Evolutionary conservation across 1,140 invertebrate genomes (phyloP), one percentile per base, ranked within the genome.

Genomic region (Musca vetustissima): DNA sequence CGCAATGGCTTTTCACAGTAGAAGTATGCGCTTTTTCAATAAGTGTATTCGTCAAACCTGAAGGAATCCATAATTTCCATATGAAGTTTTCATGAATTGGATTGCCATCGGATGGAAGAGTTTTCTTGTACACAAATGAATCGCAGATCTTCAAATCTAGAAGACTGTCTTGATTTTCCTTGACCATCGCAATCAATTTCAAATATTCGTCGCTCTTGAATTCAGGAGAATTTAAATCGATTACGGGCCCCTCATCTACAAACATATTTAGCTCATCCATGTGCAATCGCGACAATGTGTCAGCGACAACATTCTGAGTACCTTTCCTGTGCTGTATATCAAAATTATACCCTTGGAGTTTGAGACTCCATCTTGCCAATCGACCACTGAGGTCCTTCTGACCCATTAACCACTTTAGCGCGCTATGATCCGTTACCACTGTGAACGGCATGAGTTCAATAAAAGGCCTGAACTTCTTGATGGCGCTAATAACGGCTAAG

Each of bases 381-480:
- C 48, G 48, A n/a, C 48, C 48, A n/a, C 48, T 49, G 14, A 49
- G 17, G 15, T 49, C 48, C 17, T 19, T 15, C 11, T 49, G 48
- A 14, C 15, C 14, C 48, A 49, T 49, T 1, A 49, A 19, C 48
- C 48, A 49, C 14, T 49, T 49, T 14, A 49, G 11, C 6, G 61
- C 69, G 22, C 52, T 47, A 65, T 73, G 75, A 68, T 83, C 75
- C 19, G 74, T 78, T 32, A 83, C 70, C 3, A 85, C 69, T 0
- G 69, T 68, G 68, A 86, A 85, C 22, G 75, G 36, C 0, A 73
- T 53, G 3, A 76, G 79, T 61, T 80, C 75, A 1, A 85, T 24
- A 71, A 83, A 86, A 11, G 75, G 70, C 47, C 79, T 71, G 68
- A 85, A 86, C 55, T 84, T 81, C 68, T 83, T 71, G 49, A 83